Percentiles rank a stretch among this genome's conserved stretches.
Evolutionary conservation across 2,888 invertebrate species (phyloP).

Genomic region (Noctua comes): DNA sequence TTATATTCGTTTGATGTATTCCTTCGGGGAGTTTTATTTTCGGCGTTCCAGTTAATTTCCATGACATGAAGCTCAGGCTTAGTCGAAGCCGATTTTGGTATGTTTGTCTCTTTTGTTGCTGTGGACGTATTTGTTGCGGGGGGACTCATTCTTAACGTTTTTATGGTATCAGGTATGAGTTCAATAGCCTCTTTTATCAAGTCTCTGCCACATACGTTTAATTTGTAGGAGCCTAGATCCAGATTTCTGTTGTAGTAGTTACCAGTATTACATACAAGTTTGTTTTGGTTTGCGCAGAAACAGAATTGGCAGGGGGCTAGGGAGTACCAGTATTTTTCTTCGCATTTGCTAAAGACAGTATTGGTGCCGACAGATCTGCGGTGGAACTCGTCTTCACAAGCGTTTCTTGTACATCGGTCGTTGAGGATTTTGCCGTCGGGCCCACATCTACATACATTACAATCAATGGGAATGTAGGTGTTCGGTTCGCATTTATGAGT

Average conservation of each 20-base stretch:
- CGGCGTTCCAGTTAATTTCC: slow-evolving; percentile 10
- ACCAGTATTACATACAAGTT: slow-evolving; percentile 79
- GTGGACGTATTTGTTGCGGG: background rate
- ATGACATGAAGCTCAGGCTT: background rate
- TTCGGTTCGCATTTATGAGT: slow-evolving; percentile 73
- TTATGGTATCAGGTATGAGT: slow-evolving; percentile 65
- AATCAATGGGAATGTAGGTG: slow-evolving; percentile 74
- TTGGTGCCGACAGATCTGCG: slow-evolving; percentile 52
- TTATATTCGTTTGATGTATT: slow-evolving; percentile 41
- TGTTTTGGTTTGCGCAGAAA: slow-evolving; percentile 77
- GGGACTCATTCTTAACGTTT: slow-evolving; percentile 50
- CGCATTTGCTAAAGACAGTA: slow-evolving; percentile 74
- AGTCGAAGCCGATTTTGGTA: slow-evolving; percentile 1
- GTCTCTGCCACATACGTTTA: slow-evolving; percentile 76
- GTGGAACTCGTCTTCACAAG: slow-evolving; percentile 66
- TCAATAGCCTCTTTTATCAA: slow-evolving; percentile 73
- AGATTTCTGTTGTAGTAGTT: slow-evolving; percentile 62
- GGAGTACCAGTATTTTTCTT: slow-evolving; percentile 79
- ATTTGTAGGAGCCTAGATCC: slow-evolving; percentile 73
- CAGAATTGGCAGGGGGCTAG: slow-evolving; percentile 82
- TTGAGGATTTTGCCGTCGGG: slow-evolving; percentile 72
- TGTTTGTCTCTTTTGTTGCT: background rate
- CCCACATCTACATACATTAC: slow-evolving; percentile 81
- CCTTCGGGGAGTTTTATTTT: background rate
- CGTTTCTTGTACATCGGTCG: slow-evolving; percentile 78